Base-by-base conservation (phyloP, 2,888 invertebrate genomes). In the Microplitis manilae region DNA sequence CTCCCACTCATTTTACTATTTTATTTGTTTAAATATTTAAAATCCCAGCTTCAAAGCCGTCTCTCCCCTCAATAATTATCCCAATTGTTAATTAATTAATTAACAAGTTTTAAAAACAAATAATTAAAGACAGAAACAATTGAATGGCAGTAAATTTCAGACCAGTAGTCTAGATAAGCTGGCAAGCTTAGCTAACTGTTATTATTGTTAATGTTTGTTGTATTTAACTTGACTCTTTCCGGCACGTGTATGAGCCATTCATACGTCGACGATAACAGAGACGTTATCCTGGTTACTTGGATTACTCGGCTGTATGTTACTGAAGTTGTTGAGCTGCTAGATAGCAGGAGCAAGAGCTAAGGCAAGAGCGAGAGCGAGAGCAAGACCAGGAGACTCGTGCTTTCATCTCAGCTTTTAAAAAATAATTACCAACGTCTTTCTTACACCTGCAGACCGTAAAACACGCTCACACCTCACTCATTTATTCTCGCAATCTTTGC, bases 381-480 rank as follows among this genome's bases (percentile, higher is more conserved):
- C 30, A 30, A 30, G 50, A 50, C 50, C 13, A 50, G 50, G 13
- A 13, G 13, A 50, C 50, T 50, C 15, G 17, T 61, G 40, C 61
- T 68, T 68, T 68, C 17, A 38, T 61, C 61, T 68, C 13, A 40
- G 62, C 30, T 30, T 30, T 30, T 30, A 15, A 59, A 73, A 71
- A 77, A 30, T 75, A 71, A 75, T 74, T 59, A 61, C 73, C 41
- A 41, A 71, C 74, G 61, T 75, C 60, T 65, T 77, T 13, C 73
- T 74, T 74, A 71, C 61, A 71, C 61, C 71, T 77, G 60, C 30
- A 41, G 61, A 71, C 77, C 74, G 70, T 71, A 61, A 75, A 77
- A 77, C 60, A 60, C 39, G 74, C 60, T 59, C 59, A 61, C 61
- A 60, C 60, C 67, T 50, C 40, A 68, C 40, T 61, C 50, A 41